Conservation (phyloP, 1,140 invertebrate genomes). For the Panonychus citri region DNA sequence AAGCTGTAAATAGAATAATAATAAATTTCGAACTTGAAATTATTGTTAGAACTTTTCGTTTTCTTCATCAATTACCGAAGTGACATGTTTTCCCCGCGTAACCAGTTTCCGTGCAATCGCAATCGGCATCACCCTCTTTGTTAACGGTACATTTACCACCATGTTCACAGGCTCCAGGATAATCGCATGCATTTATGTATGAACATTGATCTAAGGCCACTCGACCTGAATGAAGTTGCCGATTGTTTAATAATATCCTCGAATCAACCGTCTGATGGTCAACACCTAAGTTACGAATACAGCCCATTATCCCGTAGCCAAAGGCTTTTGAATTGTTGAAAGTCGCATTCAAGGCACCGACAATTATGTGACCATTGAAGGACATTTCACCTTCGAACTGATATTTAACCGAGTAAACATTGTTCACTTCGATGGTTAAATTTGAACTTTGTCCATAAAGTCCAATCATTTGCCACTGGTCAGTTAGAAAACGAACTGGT, state of each 20-base stretch:
- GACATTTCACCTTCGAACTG: not conserved
- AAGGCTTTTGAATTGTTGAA: not conserved
- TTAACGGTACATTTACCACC: slow-evolving; percentile 65
- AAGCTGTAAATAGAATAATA: slow-evolving; percentile 29
- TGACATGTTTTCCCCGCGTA: slow-evolving; percentile 75
- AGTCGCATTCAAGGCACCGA: not conserved
- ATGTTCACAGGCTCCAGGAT: slow-evolving; percentile 72
- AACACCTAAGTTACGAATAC: slow-evolving; percentile 64
- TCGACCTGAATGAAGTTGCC: slow-evolving; percentile 42
- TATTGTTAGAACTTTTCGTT: not conserved
- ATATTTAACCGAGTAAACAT: not conserved
- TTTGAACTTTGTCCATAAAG: not conserved
- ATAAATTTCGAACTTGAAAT: not conserved
- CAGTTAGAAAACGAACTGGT: too few relatives aligned
- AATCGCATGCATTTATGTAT: slow-evolving; percentile 62
- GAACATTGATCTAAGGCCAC: slow-evolving; percentile 72
- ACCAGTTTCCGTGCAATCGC: slow-evolving; percentile 64
- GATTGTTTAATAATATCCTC: slow-evolving; percentile 43
- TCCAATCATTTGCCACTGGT: not conserved
- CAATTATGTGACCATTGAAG: not conserved
- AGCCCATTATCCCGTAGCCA: slow-evolving; percentile 50
- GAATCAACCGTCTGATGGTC: slow-evolving; percentile 45
- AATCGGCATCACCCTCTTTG: slow-evolving; percentile 41
- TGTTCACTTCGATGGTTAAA: not conserved
- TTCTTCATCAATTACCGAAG: slow-evolving; percentile 36